Evolutionary conservation across 2,888 invertebrate genomes (phyloP).

Genomic region (Acleris sparsana): DNA sequence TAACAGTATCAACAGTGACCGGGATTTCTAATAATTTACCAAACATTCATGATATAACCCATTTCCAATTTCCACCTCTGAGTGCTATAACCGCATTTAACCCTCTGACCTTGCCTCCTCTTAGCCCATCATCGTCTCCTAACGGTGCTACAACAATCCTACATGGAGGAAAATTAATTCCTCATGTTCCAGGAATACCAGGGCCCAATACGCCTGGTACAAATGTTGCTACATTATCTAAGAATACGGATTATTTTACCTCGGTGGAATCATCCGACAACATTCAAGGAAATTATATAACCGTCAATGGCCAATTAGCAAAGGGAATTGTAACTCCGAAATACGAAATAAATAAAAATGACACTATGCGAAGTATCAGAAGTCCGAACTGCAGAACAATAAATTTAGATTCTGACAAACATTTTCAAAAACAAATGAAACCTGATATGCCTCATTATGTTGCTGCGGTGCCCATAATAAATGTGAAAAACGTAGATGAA

Average conservation of each 20-base stretch:
- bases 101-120: slow-evolving; percentile 85
- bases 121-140: slow-evolving; percentile 74
- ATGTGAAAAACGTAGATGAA: slow-evolving; percentile 72
- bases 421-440: slow-evolving; percentile 50
- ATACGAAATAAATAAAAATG: slow-evolving; percentile 61
- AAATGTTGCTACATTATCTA: slow-evolving; percentile 56
- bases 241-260: slow-evolving; percentile 52
- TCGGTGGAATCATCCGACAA: slow-evolving; percentile 48
- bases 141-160: slow-evolving; percentile 86
- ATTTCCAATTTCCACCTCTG: slow-evolving; percentile 87
- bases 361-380: slow-evolving; percentile 56
- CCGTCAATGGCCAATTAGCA: slow-evolving; percentile 48
- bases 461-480: slow-evolving; percentile 64
- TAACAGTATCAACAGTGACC: slow-evolving; percentile 81
- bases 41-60: slow-evolving; percentile 75
- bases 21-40: slow-evolving; percentile 81
- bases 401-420: slow-evolving; percentile 58
- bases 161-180: slow-evolving; percentile 89
- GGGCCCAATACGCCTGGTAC: slow-evolving; percentile 87
- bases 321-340: slow-evolving; percentile 52
- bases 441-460: slow-evolving; percentile 54
- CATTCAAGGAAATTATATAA: slow-evolving; percentile 46
- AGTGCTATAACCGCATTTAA: slow-evolving; percentile 88
- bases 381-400: slow-evolving; percentile 55
- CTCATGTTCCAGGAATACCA: slow-evolving; percentile 94